These are phyloP conservation scores for Rhipidura dahli DNA, from an alignment of 2,113 vertebrate genomes.

Conservation along the genomic window DNA sequence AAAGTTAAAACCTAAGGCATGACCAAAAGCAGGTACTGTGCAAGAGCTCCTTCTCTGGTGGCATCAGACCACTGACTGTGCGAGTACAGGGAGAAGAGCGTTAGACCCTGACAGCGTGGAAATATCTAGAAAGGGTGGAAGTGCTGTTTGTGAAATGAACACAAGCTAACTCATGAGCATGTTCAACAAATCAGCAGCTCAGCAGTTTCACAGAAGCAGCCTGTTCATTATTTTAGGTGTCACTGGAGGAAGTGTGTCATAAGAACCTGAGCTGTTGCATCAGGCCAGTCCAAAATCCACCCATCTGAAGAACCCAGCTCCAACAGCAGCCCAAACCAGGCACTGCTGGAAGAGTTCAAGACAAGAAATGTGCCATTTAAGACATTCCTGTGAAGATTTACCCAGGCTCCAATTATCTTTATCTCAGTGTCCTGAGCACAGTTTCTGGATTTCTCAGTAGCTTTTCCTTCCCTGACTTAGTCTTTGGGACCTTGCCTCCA, in stretches of 20 bases:
- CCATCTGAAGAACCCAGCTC: not conserved
- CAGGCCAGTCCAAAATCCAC: not conserved
- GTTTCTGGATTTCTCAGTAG: not conserved
- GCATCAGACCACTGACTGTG: no score
- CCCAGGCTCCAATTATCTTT: not conserved
- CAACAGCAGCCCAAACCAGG: not conserved
- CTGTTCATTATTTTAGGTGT: not conserved
- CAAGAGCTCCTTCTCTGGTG: not conserved
- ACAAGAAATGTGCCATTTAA: not conserved
- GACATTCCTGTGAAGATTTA: not conserved
- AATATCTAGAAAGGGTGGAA: not conserved
- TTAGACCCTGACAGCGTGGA: rapidly evolving
- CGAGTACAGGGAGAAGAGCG: rapidly evolving
- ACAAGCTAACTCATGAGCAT: not conserved
- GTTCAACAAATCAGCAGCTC: not conserved
- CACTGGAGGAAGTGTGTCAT: not conserved
- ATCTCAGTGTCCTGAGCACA: not conserved
- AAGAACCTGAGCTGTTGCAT: not conserved
- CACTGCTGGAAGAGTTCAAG: not conserved
- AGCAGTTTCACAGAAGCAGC: not conserved
- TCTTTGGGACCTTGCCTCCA: not conserved
- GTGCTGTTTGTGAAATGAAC: not conserved
- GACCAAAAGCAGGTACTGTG: not conserved
- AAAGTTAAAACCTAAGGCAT: no score
- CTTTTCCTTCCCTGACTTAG: not conserved